A percentile compares a stretch with the other conserved stretches of the same genome.
Evolutionary conservation across 2,888 invertebrate species (phyloP).

Genomic region (Nezara viridula): DNA sequence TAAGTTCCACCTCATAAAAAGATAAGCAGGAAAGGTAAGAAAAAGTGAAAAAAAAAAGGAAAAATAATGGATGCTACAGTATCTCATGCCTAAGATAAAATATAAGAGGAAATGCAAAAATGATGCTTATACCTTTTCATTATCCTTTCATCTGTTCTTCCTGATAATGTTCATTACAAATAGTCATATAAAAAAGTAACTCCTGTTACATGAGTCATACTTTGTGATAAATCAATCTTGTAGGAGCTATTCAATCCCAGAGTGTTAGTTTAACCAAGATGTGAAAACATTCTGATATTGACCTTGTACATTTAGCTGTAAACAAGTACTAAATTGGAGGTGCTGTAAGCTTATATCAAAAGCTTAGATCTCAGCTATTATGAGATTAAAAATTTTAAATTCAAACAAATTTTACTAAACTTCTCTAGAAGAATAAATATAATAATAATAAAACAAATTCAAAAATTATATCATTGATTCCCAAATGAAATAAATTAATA

Average conservation of each 20-base stretch:
- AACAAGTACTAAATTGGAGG: slow-evolving; percentile 38
- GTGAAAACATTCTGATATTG: slow-evolving; percentile 36
- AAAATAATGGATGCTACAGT: slow-evolving; percentile 18
- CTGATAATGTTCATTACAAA: slow-evolving; percentile 34
- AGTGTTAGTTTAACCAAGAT: slow-evolving; percentile 29
- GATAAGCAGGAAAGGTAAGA: slow-evolving; percentile 20
- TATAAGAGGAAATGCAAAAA: slow-evolving; percentile 12
- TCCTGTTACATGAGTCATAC: slow-evolving; percentile 20
- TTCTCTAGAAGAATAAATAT: not conserved
- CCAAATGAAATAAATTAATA: not conserved
- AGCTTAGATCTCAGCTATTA: slow-evolving; percentile 7
- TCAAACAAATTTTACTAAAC: not conserved
- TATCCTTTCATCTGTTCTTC: slow-evolving; percentile 25
- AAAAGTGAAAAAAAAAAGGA: slow-evolving; percentile 9
- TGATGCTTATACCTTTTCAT: slow-evolving; percentile 34
- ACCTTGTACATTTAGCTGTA: slow-evolving; percentile 43
- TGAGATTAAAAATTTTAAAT: slow-evolving; percentile 16
- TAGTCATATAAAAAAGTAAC: slow-evolving; percentile 38
- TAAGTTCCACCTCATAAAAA: not conserved
- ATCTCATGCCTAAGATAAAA: slow-evolving; percentile 32
- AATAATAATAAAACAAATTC: not conserved
- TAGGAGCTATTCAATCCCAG: slow-evolving; percentile 30
- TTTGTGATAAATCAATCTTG: slow-evolving; percentile 29
- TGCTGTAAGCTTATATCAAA: slow-evolving; percentile 21
- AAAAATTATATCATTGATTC: not conserved